These are phyloP conservation scores for Gryllus longicercus DNA, from an alignment of 2,888 invertebrate genomes.

Conservation along the genomic window DNA sequence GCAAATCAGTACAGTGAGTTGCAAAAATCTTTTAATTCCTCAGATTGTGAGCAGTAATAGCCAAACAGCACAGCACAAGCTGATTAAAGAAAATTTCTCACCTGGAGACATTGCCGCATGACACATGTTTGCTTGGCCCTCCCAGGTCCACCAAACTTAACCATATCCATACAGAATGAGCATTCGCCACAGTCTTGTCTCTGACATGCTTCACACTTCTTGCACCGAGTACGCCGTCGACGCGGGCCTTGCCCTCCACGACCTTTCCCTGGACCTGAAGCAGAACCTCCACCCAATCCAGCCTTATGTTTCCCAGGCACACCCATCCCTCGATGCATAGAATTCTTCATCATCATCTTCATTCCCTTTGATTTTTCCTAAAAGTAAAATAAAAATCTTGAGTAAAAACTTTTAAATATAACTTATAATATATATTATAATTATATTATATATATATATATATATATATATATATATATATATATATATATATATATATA, in stretches of 20 bases:
- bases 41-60: no score
- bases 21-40: no score
- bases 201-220: slow-evolving; percentile 91
- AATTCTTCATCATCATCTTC: neutral
- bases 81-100: slow-evolving; percentile 35
- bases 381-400: neutral
- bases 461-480: no score
- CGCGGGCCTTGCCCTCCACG: slow-evolving; percentile 51
- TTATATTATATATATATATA: no score
- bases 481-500: no score
- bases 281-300: neutral
- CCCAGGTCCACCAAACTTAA: slow-evolving; percentile 94
- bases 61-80: neutral
- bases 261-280: slow-evolving; percentile 21
- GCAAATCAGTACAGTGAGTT: neutral
- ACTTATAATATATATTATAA: no score
- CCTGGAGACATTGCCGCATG: slow-evolving; percentile 86
- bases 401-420: neutral
- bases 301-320: neutral
- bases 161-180: slow-evolving; percentile 95
- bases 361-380: no score
- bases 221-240: slow-evolving; percentile 70
- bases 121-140: slow-evolving; percentile 95
- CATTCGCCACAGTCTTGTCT: slow-evolving; percentile 93
- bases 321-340: neutral